phyloP scores from a whole-genome alignment of 2,797 vertebrate species.

The Columba guinea region DNA sequence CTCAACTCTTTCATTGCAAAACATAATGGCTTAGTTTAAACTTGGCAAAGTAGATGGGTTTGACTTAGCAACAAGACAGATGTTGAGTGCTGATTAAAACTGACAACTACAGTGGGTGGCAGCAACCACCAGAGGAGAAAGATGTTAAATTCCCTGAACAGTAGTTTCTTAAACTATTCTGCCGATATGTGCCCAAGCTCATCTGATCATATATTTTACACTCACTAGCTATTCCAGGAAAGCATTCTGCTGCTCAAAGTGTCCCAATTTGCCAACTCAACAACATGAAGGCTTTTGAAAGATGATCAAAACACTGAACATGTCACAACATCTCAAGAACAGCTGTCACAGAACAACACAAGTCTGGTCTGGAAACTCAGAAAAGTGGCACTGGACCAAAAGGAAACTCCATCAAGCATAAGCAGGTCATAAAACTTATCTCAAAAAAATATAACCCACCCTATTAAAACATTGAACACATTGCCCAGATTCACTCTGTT shows the following conservation, averaged over 20 bases:
- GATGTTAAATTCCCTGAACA: background rate
- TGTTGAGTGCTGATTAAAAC: background rate
- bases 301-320: background rate
- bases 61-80: background rate
- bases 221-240: background rate
- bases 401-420: background rate
- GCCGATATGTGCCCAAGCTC: background rate
- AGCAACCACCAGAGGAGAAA: background rate
- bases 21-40: background rate
- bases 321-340: background rate
- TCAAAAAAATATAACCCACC: background rate
- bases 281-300: background rate
- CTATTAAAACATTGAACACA: background rate
- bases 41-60: background rate
- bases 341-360: background rate
- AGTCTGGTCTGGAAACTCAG: background rate
- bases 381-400: background rate
- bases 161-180: background rate
- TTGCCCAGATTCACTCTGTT: background rate
- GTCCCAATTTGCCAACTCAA: background rate
- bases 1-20: background rate
- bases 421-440: background rate
- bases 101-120: background rate
- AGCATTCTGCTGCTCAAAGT: background rate
- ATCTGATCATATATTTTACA: background rate